Evolutionary conservation across 2,113 vertebrate species (phyloP).

Genomic region (Megaleporinus macrocephalus): DNA sequence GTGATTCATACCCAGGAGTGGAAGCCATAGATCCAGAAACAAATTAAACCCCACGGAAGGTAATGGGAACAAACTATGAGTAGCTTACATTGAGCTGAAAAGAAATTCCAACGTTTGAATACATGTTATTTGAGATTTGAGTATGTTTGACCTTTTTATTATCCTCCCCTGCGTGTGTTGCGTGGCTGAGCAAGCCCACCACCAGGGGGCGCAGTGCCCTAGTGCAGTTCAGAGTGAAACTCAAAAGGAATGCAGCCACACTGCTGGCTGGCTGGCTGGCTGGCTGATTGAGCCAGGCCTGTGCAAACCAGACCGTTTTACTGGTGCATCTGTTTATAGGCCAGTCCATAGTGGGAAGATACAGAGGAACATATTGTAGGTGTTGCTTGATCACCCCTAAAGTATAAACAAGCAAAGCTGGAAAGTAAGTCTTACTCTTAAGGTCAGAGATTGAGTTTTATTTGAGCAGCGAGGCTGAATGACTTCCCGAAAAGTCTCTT

Average conservation of each 20-base stretch:
- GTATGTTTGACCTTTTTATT: not conserved
- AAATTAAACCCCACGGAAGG: too few relatives aligned
- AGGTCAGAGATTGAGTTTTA: not conserved
- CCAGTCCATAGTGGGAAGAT: not conserved
- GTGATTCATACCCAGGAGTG: too few relatives aligned
- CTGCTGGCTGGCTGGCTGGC: not conserved
- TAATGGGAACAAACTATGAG: too few relatives aligned
- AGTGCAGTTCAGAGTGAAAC: constrained; percentile 21
- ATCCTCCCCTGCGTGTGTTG: not conserved
- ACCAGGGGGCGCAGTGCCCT: constrained; percentile 72
- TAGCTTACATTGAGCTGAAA: too few relatives aligned
- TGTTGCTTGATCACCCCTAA: not conserved
- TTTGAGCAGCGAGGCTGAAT: not conserved
- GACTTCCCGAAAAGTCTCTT: not conserved
- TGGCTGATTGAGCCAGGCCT: not conserved
- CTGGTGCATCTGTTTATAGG: not conserved
- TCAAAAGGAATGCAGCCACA: too few relatives aligned
- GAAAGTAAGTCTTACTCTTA: too few relatives aligned
- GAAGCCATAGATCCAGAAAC: too few relatives aligned
- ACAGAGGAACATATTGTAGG: not conserved
- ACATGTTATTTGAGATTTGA: not conserved
- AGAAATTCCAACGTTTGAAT: too few relatives aligned
- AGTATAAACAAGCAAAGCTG: not conserved
- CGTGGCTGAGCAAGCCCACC: constrained; percentile 27
- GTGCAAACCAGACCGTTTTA: not conserved